Conservation (phyloP, 2,113 vertebrate species). For the Oncorhynchus mykiss region DNA sequence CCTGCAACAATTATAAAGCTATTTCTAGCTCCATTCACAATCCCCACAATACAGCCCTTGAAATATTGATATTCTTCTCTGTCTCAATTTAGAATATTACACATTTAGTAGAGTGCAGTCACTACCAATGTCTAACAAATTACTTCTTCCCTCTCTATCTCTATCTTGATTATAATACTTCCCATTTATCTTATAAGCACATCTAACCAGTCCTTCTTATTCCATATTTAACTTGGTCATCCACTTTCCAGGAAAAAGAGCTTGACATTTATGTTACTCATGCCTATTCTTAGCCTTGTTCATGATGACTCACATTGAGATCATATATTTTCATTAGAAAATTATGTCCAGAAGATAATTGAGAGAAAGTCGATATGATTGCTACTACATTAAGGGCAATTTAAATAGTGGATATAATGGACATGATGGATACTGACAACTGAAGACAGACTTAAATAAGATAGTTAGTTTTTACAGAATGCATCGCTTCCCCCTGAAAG, state of each 20-base stretch:
- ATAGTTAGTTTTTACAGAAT: not conserved
- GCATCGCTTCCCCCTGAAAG: no score
- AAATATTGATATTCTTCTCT: not conserved
- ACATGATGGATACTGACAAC: not conserved
- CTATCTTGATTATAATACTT: not conserved
- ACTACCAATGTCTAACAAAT: no score
- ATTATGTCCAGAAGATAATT: not conserved
- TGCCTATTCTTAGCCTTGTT: not conserved
- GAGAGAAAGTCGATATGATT: not conserved
- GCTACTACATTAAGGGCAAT: not conserved
- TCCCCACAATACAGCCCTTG: not conserved
- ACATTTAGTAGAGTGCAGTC: not conserved
- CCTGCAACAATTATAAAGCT: not conserved
- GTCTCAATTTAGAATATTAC: not conserved
- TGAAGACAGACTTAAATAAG: not conserved
- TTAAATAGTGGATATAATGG: not conserved
- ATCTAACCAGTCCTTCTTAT: not conserved
- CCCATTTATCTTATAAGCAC: not conserved
- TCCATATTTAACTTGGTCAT: not conserved
- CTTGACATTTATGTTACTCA: not conserved
- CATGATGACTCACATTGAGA: not conserved
- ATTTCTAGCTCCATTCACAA: not conserved
- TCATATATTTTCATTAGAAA: not conserved
- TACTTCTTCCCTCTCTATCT: no score
- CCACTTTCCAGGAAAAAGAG: not conserved